A percentile compares a stretch with the other conserved stretches of the same genome.
Evolutionary conservation across 2,888 invertebrate genomes (phyloP).

Genomic region (Lepas anatifera): DNA sequence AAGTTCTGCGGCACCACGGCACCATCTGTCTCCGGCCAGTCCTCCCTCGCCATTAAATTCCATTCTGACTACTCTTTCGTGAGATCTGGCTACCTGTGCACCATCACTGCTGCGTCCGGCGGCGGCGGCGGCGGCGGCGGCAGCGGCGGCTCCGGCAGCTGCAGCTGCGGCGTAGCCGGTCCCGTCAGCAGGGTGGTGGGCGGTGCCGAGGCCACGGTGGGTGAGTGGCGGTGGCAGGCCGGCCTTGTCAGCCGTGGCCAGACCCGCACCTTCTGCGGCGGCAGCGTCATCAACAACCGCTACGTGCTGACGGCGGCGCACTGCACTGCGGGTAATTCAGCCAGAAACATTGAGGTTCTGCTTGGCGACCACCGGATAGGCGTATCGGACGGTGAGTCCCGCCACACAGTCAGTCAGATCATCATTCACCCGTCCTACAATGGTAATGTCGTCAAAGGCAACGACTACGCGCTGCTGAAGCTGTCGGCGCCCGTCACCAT

Average conservation of each 20-base stretch:
- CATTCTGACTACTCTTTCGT: not conserved
- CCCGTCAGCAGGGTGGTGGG: not conserved
- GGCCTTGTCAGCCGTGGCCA: not conserved
- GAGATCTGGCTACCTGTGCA: not conserved
- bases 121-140: too few species aligned
- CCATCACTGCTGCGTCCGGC: too few species aligned
- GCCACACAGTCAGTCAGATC: not conserved
- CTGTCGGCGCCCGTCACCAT: slow-evolving; percentile 4
- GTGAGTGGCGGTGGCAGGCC: not conserved
- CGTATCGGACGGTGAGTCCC: not conserved
- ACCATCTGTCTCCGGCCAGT: not conserved
- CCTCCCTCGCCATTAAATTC: not conserved
- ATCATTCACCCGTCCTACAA: not conserved
- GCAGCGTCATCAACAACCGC: not conserved
- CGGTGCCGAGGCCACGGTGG: not conserved
- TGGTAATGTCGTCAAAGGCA: not conserved
- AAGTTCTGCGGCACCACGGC: not conserved
- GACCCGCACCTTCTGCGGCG: not conserved
- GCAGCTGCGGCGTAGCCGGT: not conserved
- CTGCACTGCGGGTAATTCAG: not conserved
- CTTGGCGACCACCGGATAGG: not conserved
- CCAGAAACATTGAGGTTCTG: not conserved
- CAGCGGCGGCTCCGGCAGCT: not conserved
- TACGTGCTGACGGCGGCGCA: not conserved
- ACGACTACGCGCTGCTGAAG: slow-evolving; percentile 15